Evolutionary conservation across 2,888 invertebrate species (phyloP).

Genomic region (Acanthopleura granulata): DNA sequence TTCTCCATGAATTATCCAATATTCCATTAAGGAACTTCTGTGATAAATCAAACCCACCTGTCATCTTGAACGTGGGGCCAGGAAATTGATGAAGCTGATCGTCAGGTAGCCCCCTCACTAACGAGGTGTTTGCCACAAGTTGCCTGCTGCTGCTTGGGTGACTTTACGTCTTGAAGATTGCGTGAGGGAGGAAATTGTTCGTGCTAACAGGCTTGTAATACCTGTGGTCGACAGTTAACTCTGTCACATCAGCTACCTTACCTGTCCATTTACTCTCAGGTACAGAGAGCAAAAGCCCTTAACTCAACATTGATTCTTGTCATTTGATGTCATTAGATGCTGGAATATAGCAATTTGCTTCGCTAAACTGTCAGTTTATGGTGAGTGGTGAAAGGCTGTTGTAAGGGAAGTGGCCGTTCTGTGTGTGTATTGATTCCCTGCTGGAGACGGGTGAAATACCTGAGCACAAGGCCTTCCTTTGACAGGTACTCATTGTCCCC

Average conservation of each 20-base stretch:
- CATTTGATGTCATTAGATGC: slow-evolving; percentile 5
- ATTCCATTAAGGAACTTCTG: neutral
- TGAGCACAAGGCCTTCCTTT: neutral
- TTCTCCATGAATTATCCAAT: slow-evolving; percentile 7
- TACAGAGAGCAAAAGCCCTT: neutral
- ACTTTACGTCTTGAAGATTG: neutral
- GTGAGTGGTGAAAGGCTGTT: neutral
- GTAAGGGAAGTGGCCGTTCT: neutral
- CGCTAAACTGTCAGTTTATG: neutral
- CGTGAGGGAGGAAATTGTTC: neutral
- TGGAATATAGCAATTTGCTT: slow-evolving; percentile 5
- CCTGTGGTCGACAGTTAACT: neutral
- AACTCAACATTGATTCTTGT: neutral
- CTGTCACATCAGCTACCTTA: neutral
- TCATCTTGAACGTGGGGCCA: neutral
- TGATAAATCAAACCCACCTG: slow-evolving; percentile 7
- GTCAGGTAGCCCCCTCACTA: neutral
- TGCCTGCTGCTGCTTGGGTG: neutral
- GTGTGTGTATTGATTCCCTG: neutral
- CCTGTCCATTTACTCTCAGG: slow-evolving; percentile 1
- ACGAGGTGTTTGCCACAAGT: slow-evolving; percentile 1
- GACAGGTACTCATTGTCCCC: slow-evolving; percentile 5
- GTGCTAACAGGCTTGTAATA: neutral
- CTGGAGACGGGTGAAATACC: neutral
- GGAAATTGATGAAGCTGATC: slow-evolving; percentile 1